Percentiles rank a stretch among this genome's conserved stretches.
Conservation (phyloP, 2,888 invertebrate genomes). For the Tetropium fuscum region DNA sequence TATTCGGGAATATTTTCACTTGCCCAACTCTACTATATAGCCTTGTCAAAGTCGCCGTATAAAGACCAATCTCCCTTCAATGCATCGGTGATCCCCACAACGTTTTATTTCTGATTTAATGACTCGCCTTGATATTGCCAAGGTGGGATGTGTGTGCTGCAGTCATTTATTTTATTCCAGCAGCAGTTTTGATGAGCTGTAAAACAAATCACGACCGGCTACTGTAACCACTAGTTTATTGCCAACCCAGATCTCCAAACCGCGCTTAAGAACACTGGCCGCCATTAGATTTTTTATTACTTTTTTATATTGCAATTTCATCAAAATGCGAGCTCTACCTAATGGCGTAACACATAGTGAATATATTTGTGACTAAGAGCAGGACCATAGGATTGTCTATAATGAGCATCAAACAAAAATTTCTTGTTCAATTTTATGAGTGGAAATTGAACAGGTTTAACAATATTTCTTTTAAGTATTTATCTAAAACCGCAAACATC, state of each 20-base stretch:
- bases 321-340: too few relatives aligned
- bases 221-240: conserved; percentile 49
- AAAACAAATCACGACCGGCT: conserved; percentile 56
- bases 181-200: conserved; percentile 55
- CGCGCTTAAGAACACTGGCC: conserved; percentile 29
- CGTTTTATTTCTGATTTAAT: conserved; percentile 44
- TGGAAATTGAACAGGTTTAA: too few relatives aligned
- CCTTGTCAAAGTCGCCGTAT: too few relatives aligned
- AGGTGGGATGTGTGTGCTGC: conserved; percentile 40
- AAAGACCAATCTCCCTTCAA: not conserved
- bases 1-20: too few relatives aligned
- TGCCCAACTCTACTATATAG: not conserved
- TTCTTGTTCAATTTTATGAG: too few relatives aligned
- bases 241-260: conserved; percentile 32
- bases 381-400: too few relatives aligned
- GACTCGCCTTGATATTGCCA: conserved; percentile 46
- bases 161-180: conserved; percentile 48
- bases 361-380: too few relatives aligned
- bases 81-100: not conserved
- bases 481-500: too few relatives aligned
- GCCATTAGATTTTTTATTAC: conserved; percentile 38
- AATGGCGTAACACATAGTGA: too few relatives aligned
- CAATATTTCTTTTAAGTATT: too few relatives aligned
- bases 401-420: too few relatives aligned
- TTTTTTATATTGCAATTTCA: conserved; percentile 23